A percentile compares a stretch with the other conserved stretches of the same genome.
Conservation (phyloP, 1,140 invertebrate genomes). For the Cydia strobilella region DNA sequence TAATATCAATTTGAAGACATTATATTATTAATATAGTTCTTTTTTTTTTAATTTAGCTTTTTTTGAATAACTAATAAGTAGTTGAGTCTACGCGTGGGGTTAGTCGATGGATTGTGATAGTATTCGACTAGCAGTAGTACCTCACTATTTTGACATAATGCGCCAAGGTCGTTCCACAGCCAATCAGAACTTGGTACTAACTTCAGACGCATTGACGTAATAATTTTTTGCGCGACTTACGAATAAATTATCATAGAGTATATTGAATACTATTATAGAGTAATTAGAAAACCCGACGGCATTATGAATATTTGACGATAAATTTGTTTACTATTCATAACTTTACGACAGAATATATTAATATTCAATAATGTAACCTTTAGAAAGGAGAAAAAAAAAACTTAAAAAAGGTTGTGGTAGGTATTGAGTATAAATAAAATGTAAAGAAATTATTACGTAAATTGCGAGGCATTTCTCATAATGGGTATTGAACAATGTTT, state of each 20-base stretch:
- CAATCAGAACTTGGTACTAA: constrained; percentile 53
- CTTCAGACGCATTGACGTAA: constrained; percentile 40
- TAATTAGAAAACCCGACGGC: constrained; percentile 1
- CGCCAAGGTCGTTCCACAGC: constrained; percentile 59
- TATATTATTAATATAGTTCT: too few relatives aligned
- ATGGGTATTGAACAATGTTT: neutral
- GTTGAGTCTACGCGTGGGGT: too few relatives aligned
- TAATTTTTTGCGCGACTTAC: constrained; percentile 30
- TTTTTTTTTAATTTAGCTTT: too few relatives aligned
- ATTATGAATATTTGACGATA: neutral
- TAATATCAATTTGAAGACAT: too few relatives aligned
- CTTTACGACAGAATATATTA: neutral
- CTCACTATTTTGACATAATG: constrained; percentile 58
- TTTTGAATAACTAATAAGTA: too few relatives aligned
- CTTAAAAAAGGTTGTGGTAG: neutral
- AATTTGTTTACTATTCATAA: constrained; percentile 7
- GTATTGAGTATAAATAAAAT: neutral
- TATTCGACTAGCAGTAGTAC: constrained; percentile 31
- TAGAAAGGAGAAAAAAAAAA: neutral
- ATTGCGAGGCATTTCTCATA: neutral
- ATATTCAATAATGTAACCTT: constrained; percentile 5
- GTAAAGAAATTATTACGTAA: neutral
- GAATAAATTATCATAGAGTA: constrained; percentile 23
- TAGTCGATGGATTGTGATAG: constrained; percentile 3
- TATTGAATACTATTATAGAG: too few relatives aligned